phyloP scores from a whole-genome alignment of 1,140 invertebrate genomes.

The Pomacea maculata region DNA sequence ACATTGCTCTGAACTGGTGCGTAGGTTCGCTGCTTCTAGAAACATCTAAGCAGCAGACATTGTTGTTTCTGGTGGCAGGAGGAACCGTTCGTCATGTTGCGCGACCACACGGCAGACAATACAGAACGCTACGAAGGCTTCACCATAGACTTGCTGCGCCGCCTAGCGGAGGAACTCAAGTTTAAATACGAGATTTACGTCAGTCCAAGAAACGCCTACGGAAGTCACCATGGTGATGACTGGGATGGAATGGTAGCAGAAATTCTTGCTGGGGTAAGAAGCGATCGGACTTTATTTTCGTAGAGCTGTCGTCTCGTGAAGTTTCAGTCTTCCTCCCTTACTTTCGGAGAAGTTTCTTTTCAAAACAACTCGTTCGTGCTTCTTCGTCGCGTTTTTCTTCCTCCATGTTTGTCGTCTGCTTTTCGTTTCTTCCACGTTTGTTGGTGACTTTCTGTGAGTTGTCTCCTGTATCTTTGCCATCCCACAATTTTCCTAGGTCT shows the following conservation, averaged over 20 bases:
- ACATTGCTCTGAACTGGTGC: no score
- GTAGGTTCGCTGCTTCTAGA: no score
- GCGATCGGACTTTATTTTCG: neutral
- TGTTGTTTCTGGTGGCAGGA: slow-evolving; percentile 38
- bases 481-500: no score
- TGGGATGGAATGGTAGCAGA: slow-evolving; percentile 94
- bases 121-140: slow-evolving; percentile 81
- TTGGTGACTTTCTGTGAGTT: no score
- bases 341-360: no score
- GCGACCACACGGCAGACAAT: slow-evolving; percentile 50
- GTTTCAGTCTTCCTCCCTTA: neutral
- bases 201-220: slow-evolving; percentile 81
- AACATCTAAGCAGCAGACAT: neutral
- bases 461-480: no score
- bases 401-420: no score
- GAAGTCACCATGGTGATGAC: slow-evolving; percentile 79
- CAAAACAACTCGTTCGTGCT: no score
- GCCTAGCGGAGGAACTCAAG: slow-evolving; percentile 80
- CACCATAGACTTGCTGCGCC: slow-evolving; percentile 89
- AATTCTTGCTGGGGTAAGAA: slow-evolving; percentile 79
- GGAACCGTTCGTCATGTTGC: slow-evolving; percentile 54
- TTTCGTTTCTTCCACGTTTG: no score
- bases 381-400: no score
- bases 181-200: slow-evolving; percentile 89
- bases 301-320: neutral